A percentile compares a stretch with the other conserved stretches of the same genome.
phyloP scores from a whole-genome alignment of 2,888 invertebrate species.

The Lasioglossum oenotherae region DNA sequence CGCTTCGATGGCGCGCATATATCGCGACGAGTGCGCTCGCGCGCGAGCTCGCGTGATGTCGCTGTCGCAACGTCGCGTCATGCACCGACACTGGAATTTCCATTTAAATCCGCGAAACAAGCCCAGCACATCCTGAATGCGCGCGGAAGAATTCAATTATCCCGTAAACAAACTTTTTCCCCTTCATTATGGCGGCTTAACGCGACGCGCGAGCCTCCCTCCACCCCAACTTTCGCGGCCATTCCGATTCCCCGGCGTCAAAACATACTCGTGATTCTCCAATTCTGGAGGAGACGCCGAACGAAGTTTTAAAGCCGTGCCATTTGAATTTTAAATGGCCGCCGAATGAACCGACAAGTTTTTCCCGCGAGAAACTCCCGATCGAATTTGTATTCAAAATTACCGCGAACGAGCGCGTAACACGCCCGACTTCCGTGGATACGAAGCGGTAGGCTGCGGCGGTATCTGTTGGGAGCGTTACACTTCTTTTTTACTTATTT shows the following conservation, averaged over 20 bases:
- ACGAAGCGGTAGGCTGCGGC: background rate
- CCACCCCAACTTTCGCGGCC: background rate
- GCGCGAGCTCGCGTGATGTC: background rate
- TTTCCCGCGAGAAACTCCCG: background rate
- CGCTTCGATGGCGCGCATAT: too few species aligned
- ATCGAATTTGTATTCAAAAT: conserved; percentile 30
- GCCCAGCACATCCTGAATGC: background rate
- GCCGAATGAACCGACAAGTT: conserved; percentile 26
- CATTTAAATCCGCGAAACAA: conserved; percentile 51
- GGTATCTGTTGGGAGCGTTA: background rate
- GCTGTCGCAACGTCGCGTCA: background rate
- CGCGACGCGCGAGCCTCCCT: background rate
- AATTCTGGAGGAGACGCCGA: background rate
- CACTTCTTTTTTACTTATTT: too few species aligned
- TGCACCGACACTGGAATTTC: conserved; percentile 42
- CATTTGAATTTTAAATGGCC: conserved; percentile 49
- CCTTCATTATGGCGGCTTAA: conserved; percentile 27
- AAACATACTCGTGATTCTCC: conserved; percentile 36
- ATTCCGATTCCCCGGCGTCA: conserved; percentile 10
- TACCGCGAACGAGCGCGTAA: background rate
- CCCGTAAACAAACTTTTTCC: conserved; percentile 19
- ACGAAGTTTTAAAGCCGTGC: conserved; percentile 9
- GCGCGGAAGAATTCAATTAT: conserved; percentile 33
- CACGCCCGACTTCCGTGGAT: background rate
- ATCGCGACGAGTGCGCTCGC: too few species aligned